Base-by-base conservation (phyloP, 1,140 invertebrate genomes). In the Drosophila seguyi region DNA sequence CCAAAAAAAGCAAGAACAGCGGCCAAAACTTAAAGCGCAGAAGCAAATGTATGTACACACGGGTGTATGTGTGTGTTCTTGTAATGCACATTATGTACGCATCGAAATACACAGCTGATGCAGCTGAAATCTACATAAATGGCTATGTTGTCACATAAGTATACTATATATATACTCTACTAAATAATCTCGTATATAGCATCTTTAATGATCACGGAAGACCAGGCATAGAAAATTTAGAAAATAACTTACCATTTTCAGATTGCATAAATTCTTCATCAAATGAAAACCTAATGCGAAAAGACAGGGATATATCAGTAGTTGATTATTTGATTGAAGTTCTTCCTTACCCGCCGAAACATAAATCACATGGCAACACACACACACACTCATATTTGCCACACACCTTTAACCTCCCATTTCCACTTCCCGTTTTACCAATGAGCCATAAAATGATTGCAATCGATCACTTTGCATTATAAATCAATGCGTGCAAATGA, bases 401-500 rank as follows among this genome's bases (percentile, higher is more conserved):
- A 8, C 59, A 66, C 63, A 62, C 63, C 63, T 67, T 48, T 67
- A 67, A 68, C 65, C 65, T 66, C 45, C 45, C 42, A 67, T 67
- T 68, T 69, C 66, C 65, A 50, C 61, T 68, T 68, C 65, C 65
- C 61, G 65, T 36, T 65, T 48, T 52, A 38, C 58, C 61, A 50
- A 14, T 66, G 62, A 69, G 66, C 66, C 66, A 69, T 68, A 36
- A 52, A 65, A 68, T 68, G 45, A 38, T 25, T 63, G 44, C 66
- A 72, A 72, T 72, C 68, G 68, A 72, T 72, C 68, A 72, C 68
- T 71, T 69, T 53, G 62, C 45, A 53, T 69, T 69, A 53, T 53
- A 69, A 66, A 69, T 67, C 66, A 67, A 69, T 68, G 62, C 62
- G 61, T 47, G 44, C 27, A 38, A 27, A 7, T 55, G 20, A 22